Evolutionary conservation across 2,113 vertebrate species (phyloP).

Genomic region (Dicrurus megarhynchus): DNA sequence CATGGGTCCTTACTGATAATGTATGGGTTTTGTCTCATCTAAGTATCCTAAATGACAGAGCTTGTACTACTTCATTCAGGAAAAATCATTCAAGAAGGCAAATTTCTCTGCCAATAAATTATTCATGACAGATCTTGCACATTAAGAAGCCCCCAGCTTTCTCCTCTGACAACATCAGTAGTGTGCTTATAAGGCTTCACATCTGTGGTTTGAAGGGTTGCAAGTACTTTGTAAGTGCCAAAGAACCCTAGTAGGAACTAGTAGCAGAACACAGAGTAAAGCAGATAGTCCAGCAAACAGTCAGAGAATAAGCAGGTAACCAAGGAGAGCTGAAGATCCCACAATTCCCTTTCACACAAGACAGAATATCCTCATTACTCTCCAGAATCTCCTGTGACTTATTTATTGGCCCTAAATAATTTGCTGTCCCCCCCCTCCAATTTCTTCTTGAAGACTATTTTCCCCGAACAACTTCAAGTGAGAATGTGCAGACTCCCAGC

Average conservation of each 20-base stretch:
- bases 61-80: not conserved
- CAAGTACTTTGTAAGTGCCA: not conserved
- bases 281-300: not conserved
- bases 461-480: not conserved
- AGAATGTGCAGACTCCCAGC: not conserved
- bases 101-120: not conserved
- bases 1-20: not conserved
- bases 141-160: not conserved
- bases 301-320: not conserved
- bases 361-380: not conserved
- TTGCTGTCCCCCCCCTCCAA: not conserved
- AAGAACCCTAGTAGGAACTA: not conserved
- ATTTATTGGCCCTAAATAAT: not conserved
- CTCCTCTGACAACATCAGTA: not conserved
- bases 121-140: not conserved
- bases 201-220: not conserved
- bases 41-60: not conserved
- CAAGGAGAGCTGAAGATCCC: not conserved
- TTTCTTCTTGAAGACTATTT: not conserved
- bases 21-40: not conserved
- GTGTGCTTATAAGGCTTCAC: not conserved
- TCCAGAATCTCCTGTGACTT: not conserved
- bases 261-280: not conserved
- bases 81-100: not conserved
- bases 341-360: not conserved